Percentiles rank a stretch among this genome's conserved stretches.
Evolutionary conservation across 2,888 invertebrate species (phyloP).

Genomic region (Lycophotia porphyrea): DNA sequence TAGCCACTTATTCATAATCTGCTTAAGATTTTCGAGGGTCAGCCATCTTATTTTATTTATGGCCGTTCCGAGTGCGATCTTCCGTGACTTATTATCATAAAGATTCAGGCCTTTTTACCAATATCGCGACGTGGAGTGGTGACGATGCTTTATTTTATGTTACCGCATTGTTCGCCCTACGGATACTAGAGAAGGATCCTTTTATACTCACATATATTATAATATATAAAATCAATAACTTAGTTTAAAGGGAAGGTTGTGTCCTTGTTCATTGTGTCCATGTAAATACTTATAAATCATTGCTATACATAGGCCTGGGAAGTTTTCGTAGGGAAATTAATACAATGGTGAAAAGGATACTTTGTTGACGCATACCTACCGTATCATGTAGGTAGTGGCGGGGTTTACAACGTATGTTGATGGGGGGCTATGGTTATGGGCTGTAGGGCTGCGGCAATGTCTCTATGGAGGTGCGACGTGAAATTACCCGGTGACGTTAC

Average conservation of each 20-base stretch:
- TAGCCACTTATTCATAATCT: constrained; percentile 76
- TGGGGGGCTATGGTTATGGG: constrained; percentile 27
- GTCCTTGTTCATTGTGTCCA: constrained; percentile 49
- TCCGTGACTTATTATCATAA: constrained; percentile 71
- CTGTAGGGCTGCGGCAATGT: constrained; percentile 34
- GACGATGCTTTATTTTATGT: constrained; percentile 71
- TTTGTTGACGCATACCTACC: constrained; percentile 25
- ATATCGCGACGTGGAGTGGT: constrained; percentile 64
- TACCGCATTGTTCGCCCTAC: constrained; percentile 63
- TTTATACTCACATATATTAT: constrained; percentile 58
- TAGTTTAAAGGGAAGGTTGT: constrained; percentile 47
- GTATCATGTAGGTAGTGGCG: constrained; percentile 15
- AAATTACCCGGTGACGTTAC: constrained; percentile 49
- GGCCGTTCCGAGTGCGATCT: constrained; percentile 67
- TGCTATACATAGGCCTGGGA: constrained; percentile 35
- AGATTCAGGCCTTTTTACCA: constrained; percentile 68
- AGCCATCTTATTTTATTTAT: constrained; percentile 76
- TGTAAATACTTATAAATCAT: constrained; percentile 54
- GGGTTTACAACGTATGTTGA: constrained; percentile 29
- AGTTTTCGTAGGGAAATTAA: constrained; percentile 44
- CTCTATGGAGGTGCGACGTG: constrained; percentile 55
- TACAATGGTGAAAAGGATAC: constrained; percentile 35
- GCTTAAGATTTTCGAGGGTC: constrained; percentile 74
- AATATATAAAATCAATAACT: constrained; percentile 59
- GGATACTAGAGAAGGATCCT: constrained; percentile 62